phyloP scores from a whole-genome alignment of 1,140 invertebrate species.

The Zaprionus tsacasi region DNA sequence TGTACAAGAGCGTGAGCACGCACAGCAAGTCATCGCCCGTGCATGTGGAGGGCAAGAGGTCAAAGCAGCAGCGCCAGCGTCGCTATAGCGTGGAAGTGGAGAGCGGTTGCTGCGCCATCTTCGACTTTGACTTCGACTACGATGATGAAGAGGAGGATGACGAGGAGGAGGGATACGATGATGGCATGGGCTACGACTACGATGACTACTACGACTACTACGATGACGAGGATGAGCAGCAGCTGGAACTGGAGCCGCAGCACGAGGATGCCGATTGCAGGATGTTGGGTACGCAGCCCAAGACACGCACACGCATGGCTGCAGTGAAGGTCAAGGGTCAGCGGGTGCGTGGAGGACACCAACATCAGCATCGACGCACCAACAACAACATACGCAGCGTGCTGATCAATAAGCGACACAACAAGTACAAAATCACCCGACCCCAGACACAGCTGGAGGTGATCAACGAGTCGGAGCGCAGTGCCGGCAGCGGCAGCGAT shows the following conservation, averaged over 20 bases:
- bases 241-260: constrained; percentile 46
- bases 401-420: constrained; percentile 78
- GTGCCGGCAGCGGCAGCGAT: constrained; percentile 81
- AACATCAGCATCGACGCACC: constrained; percentile 45
- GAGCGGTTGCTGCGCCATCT: constrained; percentile 77
- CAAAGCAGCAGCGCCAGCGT: constrained; percentile 60
- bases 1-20: constrained; percentile 73
- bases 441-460: constrained; percentile 81
- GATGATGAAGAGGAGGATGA: constrained; percentile 63
- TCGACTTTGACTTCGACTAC: constrained; percentile 78
- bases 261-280: constrained; percentile 68
- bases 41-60: constrained; percentile 46
- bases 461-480: constrained; percentile 80
- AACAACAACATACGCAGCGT: constrained; percentile 81
- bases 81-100: constrained; percentile 60
- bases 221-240: constrained; percentile 62
- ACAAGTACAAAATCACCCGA: constrained; percentile 80
- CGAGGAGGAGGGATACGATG: constrained; percentile 62
- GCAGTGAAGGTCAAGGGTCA: constrained; percentile 57
- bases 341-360: neutral
- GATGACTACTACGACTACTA: constrained; percentile 75
- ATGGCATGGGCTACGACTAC: constrained; percentile 65
- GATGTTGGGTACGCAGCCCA: constrained; percentile 60
- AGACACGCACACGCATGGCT: constrained; percentile 42
- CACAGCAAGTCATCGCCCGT: constrained; percentile 43